A percentile compares a stretch with the other conserved stretches of the same genome.
These are phyloP conservation scores for Spodoptera exigua DNA, from an alignment of 2,888 invertebrate genomes.

Conservation along the genomic window DNA sequence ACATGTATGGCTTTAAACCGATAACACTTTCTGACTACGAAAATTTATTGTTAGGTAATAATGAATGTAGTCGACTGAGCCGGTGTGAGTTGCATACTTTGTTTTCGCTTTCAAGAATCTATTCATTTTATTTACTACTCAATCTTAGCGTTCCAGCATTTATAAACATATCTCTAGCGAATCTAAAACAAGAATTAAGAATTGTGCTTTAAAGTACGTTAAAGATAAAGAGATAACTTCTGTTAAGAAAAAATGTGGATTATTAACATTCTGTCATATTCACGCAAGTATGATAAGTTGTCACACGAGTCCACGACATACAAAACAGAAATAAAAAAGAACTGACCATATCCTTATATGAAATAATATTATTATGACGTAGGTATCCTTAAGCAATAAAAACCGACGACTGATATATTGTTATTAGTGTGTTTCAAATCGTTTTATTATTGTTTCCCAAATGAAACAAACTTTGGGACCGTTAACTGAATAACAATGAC, in stretches of 20 bases:
- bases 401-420: slow-evolving; percentile 50
- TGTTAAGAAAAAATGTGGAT: no score
- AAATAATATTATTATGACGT: slow-evolving; percentile 40
- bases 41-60: slow-evolving; percentile 12
- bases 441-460: slow-evolving; percentile 81
- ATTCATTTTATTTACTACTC: no score
- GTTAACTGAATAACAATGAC: slow-evolving; percentile 85
- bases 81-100: no score
- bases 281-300: neutral
- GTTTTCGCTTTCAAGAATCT: no score
- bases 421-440: slow-evolving; percentile 68
- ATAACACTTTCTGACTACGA: slow-evolving; percentile 22
- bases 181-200: no score
- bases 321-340: slow-evolving; percentile 12
- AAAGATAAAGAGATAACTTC: no score
- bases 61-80: no score
- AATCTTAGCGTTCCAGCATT: no score
- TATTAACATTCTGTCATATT: no score
- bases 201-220: no score
- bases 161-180: no score
- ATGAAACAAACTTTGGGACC: slow-evolving; percentile 79
- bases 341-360: slow-evolving; percentile 38
- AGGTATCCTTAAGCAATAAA: slow-evolving; percentile 45
- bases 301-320: slow-evolving; percentile 7
- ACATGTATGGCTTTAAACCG: slow-evolving; percentile 37